These are phyloP conservation scores for Amblyraja radiata DNA, from an alignment of 2,797 vertebrate species.

Conservation along the genomic window DNA sequence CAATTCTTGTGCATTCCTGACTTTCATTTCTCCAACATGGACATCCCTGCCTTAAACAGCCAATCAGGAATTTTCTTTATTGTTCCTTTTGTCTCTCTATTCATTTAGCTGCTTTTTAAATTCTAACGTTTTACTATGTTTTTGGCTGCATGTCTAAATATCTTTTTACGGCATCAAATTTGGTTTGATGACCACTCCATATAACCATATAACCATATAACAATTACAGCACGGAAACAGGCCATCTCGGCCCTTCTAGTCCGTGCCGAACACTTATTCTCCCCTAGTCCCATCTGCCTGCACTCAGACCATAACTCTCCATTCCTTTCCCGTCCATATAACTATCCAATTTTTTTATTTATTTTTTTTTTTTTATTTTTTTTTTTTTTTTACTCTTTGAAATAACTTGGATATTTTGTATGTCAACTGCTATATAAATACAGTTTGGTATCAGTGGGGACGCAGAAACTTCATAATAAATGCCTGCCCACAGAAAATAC, in stretches of 20 bases:
- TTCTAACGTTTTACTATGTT: no score
- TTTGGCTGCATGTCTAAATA: background rate
- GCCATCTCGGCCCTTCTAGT: no score
- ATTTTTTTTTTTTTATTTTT: no score
- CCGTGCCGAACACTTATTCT: no score
- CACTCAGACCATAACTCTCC: no score
- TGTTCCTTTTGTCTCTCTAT: background rate
- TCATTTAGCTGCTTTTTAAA: background rate
- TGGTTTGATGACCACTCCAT: no score
- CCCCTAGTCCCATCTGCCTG: no score
- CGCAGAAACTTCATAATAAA: background rate
- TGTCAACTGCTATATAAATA: background rate
- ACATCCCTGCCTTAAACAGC: background rate
- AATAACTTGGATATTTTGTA: background rate
- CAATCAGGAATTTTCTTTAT: background rate
- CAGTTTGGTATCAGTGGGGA: background rate
- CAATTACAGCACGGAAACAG: no score
- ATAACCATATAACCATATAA: no score
- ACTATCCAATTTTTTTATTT: no score
- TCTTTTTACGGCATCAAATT: background rate
- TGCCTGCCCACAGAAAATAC: background rate
- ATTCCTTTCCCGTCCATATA: no score
- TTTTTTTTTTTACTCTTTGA: no score
- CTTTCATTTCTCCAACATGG: background rate
- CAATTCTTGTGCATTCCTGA: background rate